Evolutionary conservation across 1,140 invertebrate genomes (phyloP).

Genomic region (Aphelenchoides fujianensis): DNA sequence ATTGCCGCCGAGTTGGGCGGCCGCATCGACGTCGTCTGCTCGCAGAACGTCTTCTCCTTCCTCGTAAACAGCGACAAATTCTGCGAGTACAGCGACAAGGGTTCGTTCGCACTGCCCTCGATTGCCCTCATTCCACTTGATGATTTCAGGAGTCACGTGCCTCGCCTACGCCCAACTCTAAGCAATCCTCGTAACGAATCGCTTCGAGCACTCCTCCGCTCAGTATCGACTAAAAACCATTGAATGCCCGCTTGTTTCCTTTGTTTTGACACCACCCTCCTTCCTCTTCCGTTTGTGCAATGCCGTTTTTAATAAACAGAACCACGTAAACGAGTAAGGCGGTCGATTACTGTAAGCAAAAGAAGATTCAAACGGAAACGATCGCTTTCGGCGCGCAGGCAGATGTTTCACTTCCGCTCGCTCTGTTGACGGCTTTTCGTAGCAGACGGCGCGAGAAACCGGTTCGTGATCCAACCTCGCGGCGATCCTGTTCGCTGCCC

Average conservation of each 20-base stretch:
- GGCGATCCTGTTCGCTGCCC: too few species aligned
- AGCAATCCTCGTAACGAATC: background rate
- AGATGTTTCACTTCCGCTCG: conserved; percentile 1
- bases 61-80: conserved; percentile 42
- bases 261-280: background rate
- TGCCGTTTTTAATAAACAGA: background rate
- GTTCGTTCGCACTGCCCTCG: too few species aligned
- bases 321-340: too few species aligned
- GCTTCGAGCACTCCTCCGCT: background rate
- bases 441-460: too few species aligned
- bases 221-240: background rate
- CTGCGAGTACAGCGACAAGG: conserved; percentile 40
- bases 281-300: background rate
- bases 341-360: too few species aligned
- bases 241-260: too few species aligned
- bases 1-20: conserved; percentile 43
- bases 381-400: background rate
- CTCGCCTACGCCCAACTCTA: conserved; percentile 33
- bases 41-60: conserved; percentile 26
- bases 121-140: too few species aligned
- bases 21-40: conserved; percentile 45
- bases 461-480: too few species aligned
- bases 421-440: too few species aligned
- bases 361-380: too few species aligned
- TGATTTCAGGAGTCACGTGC: too few species aligned